Evolutionary conservation across 1,140 invertebrate species (phyloP).

Genomic region (Ceratina australensis): DNA sequence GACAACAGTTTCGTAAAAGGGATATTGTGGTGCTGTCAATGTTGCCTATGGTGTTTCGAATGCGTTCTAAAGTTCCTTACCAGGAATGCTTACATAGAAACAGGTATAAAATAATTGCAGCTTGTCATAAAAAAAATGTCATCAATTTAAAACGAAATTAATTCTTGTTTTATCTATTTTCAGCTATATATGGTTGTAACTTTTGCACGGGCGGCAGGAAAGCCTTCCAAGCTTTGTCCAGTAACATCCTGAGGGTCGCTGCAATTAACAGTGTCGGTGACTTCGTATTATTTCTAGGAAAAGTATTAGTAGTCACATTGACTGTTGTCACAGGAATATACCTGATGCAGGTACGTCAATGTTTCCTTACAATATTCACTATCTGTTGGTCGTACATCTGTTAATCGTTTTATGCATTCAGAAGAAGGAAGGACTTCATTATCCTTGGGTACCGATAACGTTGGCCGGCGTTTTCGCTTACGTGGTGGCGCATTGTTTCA

Average conservation of each 20-base stretch:
- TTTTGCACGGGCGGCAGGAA: constrained; percentile 85
- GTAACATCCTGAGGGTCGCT: constrained; percentile 85
- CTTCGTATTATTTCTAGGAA: constrained; percentile 88
- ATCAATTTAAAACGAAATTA: no score
- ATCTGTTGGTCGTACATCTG: background rate
- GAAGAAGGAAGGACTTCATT: constrained; percentile 82
- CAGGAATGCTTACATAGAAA: constrained; percentile 90
- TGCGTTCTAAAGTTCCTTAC: constrained; percentile 86
- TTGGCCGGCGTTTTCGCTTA: constrained; percentile 85
- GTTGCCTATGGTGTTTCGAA: constrained; percentile 88
- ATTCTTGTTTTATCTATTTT: constrained; percentile 51
- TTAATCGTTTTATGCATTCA: constrained; percentile 67
- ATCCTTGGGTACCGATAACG: constrained; percentile 85
- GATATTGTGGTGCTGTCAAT: constrained; percentile 84
- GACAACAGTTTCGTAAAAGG: constrained; percentile 73
- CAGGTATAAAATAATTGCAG: constrained; percentile 76
- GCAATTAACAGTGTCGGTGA: constrained; percentile 90
- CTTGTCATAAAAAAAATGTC: no score
- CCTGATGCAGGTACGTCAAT: constrained; percentile 81
- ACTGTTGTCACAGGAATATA: constrained; percentile 83
- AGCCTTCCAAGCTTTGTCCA: constrained; percentile 82
- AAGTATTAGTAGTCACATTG: constrained; percentile 84
- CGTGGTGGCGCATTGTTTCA: constrained; percentile 87
- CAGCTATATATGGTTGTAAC: constrained; percentile 86
- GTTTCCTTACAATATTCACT: background rate